A percentile compares a stretch with the other conserved stretches of the same genome.
These are phyloP conservation scores for Zygothrica quintamaculata DNA, from an alignment of 2,888 invertebrate species.

Conservation along the genomic window DNA sequence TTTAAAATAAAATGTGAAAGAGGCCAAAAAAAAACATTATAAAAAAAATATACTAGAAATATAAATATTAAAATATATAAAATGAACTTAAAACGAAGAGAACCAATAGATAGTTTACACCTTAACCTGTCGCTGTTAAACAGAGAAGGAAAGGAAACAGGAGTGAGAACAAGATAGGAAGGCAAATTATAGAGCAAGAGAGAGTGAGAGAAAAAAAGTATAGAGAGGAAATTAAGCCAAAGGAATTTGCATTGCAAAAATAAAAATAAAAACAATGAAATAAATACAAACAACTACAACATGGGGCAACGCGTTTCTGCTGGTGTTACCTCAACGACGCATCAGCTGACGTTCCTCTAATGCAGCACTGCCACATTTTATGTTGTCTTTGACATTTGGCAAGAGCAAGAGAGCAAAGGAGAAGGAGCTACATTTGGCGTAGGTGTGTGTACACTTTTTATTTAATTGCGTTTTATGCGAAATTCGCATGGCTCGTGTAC, in stretches of 20 bases:
- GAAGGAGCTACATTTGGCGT: slow-evolving; percentile 19
- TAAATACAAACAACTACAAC: slow-evolving; percentile 25
- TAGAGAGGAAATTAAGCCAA: neutral
- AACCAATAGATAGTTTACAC: slow-evolving; percentile 20
- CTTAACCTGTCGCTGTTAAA: slow-evolving; percentile 14
- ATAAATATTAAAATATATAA: slow-evolving; percentile 15
- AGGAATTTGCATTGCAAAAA: slow-evolving; percentile 25
- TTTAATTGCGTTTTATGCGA: slow-evolving; percentile 56
- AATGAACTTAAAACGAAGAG: slow-evolving; percentile 24
- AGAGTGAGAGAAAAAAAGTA: slow-evolving; percentile 1
- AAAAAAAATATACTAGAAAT: slow-evolving; percentile 20
- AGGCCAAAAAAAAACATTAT: slow-evolving; percentile 2
- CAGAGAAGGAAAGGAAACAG: neutral
- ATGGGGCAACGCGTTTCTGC: slow-evolving; percentile 18
- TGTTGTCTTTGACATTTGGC: slow-evolving; percentile 40
- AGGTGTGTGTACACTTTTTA: slow-evolving; percentile 47
- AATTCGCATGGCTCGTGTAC: slow-evolving; percentile 25
- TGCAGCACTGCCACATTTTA: slow-evolving; percentile 20
- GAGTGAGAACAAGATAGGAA: too few relatives aligned
- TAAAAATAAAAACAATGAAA: slow-evolving; percentile 8
- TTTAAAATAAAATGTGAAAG: neutral
- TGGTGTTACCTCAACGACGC: slow-evolving; percentile 8
- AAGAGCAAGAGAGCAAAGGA: slow-evolving; percentile 24
- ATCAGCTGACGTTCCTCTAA: slow-evolving; percentile 40
- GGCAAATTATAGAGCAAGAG: slow-evolving; percentile 8